Evolutionary conservation across 2,888 invertebrate genomes (phyloP).

Genomic region (Diplolepis rosae): DNA sequence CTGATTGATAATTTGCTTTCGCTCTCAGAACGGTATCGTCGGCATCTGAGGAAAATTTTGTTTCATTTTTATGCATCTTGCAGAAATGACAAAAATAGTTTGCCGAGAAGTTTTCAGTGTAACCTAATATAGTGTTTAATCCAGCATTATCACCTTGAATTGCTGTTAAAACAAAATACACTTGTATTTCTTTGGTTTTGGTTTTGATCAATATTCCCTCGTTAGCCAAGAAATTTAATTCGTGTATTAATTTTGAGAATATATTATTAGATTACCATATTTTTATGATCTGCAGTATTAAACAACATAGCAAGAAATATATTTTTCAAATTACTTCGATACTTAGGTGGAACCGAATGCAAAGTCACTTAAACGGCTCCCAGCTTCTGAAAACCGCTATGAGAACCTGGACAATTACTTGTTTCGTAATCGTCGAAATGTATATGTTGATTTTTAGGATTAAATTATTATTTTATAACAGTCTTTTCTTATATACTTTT

Average conservation of each 20-base stretch:
- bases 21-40: background rate
- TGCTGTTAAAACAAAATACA: background rate
- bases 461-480: too few relatives aligned
- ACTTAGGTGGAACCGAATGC: background rate
- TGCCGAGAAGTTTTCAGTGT: background rate
- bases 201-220: background rate
- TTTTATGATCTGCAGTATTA: background rate
- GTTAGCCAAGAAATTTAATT: background rate
- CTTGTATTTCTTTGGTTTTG: background rate
- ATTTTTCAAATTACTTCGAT: background rate
- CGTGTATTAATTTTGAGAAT: background rate
- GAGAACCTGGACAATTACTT: background rate
- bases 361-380: background rate
- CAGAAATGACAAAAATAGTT: background rate
- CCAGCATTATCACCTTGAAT: background rate
- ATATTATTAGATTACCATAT: background rate
- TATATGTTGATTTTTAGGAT: too few relatives aligned
- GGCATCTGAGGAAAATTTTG: background rate
- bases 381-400: background rate
- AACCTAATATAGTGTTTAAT: background rate
- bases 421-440: constrained; percentile 2
- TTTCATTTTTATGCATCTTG: background rate
- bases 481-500: background rate
- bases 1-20: background rate
- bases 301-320: background rate